These are phyloP conservation scores for Sinocyclocheilus rhinocerous DNA, from an alignment of 2,113 vertebrate species.

Conservation along the genomic window DNA sequence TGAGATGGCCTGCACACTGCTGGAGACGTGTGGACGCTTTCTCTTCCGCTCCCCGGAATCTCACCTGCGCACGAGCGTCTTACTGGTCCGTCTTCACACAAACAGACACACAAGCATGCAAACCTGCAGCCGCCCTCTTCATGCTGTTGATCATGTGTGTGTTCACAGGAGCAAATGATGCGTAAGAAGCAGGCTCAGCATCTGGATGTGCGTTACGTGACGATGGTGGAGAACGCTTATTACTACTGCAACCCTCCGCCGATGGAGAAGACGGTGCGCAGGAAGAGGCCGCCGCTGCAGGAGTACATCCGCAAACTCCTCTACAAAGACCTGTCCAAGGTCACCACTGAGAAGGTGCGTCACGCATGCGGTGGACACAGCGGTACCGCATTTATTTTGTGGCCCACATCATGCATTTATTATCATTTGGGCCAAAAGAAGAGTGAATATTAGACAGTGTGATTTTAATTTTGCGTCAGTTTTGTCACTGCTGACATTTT, in stretches of 20 bases:
- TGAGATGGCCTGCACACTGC: slow-evolving; percentile 96
- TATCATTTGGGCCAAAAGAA: no score
- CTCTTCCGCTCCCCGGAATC: slow-evolving; percentile 97
- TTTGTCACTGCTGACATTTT: no score
- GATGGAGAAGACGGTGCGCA: slow-evolving; percentile 95
- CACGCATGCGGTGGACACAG: background rate
- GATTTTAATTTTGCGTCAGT: no score
- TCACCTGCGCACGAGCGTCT: slow-evolving; percentile 93
- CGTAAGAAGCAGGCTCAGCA: slow-evolving; percentile 99
- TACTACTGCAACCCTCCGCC: slow-evolving; percentile 98
- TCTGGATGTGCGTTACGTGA: slow-evolving; percentile 94
- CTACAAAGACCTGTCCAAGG: slow-evolving; percentile 98
- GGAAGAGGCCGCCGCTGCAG: slow-evolving; percentile 93
- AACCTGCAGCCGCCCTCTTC: background rate
- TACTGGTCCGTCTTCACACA: slow-evolving; percentile 70
- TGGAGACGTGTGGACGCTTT: slow-evolving; percentile 96
- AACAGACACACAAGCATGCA: background rate
- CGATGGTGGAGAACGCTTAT: slow-evolving; percentile 99
- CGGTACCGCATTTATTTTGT: background rate
- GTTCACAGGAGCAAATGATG: slow-evolving; percentile 98
- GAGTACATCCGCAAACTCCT: slow-evolving; percentile 97
- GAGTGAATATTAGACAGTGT: no score
- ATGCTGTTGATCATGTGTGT: slow-evolving; percentile 13
- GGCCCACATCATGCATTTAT: background rate
- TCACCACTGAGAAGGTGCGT: slow-evolving; percentile 94